A percentile compares a stretch with the other conserved stretches of the same genome.
Evolutionary conservation across 2,113 vertebrate species (phyloP).

Genomic region (Mastomys natalensis): DNA sequence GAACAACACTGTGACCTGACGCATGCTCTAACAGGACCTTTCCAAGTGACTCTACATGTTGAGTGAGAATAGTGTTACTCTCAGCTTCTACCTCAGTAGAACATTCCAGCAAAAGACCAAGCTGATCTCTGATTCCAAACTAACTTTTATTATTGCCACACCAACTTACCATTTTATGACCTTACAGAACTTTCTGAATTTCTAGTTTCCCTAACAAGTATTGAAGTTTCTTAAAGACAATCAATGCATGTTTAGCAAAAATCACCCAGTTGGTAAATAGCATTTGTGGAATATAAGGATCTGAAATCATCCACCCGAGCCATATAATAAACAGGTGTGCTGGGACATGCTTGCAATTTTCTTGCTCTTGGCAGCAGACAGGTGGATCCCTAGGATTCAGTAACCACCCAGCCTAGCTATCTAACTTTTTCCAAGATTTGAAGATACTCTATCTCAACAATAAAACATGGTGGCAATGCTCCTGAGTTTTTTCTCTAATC

Average conservation of each 20-base stretch:
- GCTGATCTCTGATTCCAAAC: not conserved
- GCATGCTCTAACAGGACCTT: accelerated
- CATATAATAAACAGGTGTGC: not conserved
- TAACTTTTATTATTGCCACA: not conserved
- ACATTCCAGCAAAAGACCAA: not conserved
- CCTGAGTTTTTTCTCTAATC: not conserved
- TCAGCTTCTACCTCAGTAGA: not conserved
- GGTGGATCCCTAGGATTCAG: not conserved
- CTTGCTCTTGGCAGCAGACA: no score
- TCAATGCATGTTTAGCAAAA: not conserved
- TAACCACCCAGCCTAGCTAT: no score
- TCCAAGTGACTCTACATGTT: not conserved
- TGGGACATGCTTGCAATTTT: not conserved
- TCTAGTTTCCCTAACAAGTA: not conserved
- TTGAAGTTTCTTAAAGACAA: slow-evolving; percentile 6
- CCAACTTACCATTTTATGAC: not conserved
- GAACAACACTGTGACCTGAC: not conserved
- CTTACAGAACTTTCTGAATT: not conserved
- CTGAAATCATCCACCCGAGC: no score
- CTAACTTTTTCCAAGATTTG: no score
- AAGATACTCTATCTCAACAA: not conserved
- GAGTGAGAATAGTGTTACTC: not conserved
- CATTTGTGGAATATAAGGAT: not conserved
- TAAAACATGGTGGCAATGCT: not conserved
- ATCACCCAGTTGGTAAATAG: not conserved